Evolutionary conservation across 2,797 vertebrate genomes (phyloP), one percentile per base, ranked within the genome.

Genomic region (Aulostomus chinensis): DNA sequence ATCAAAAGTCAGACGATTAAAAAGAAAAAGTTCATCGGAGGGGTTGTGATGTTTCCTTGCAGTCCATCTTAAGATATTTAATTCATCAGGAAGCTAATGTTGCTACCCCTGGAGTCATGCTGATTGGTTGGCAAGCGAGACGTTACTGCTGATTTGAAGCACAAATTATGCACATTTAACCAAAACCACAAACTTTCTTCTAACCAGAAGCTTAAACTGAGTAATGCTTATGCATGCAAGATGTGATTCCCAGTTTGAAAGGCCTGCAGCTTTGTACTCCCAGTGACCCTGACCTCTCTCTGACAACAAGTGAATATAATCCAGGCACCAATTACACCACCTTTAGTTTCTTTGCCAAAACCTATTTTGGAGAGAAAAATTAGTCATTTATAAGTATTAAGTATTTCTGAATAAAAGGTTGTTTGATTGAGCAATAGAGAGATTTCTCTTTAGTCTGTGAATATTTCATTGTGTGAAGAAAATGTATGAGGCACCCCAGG

Each of bases 361-460:
- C 14, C 42, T 20, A 29, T 29, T 47, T 25, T 6, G 17, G 12
- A 42, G 38, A 48, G 30, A 37, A 31, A 50, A 42, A n/a, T 17
- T 4, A 18, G 2, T 24, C 25, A 3, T 17, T 7, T 24, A 11
- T 46, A 5, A 49, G 40, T 1, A n/a, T n/a, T n/a, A n/a, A n/a
- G 2, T 7, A 16, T 37, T 35, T 54, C n/a, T n/a, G 16, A 13
- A 17, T 38, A 36, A 34, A 52, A 9, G 4, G 17, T 15, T 36
- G n/a, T n/a, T 6, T 36, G 31, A 37, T 35, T 46, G 22, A 58
- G 39, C 22, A 54, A 46, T 38, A 35, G 39, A 34, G 9, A 8
- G 10, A 45, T 36, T 34, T 58, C 31, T 35, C 39, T 42, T 51
- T 17, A 15, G n/a, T 40, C 33, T 40, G 30, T 55, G 20, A 36